phyloP scores from a whole-genome alignment of 2,113 vertebrate species.

The Macaca fascicularis region T2T-MFA8v1.1 NC_088380.1:12550001-12550500 shows the following conservation, averaged over 20 bases:
- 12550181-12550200: neutral
- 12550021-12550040: too few relatives aligned
- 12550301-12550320: neutral
- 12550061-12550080: too few relatives aligned
- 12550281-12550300: neutral
- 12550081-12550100: accelerated
- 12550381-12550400: neutral
- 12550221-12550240: neutral
- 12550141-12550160: neutral
- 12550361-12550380: neutral
- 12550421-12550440: neutral
- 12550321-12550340: neutral
- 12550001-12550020: too few relatives aligned
- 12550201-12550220: neutral
- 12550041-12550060: too few relatives aligned
- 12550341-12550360: neutral
- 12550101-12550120: too few relatives aligned
- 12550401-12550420: neutral
- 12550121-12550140: neutral
- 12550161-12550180: neutral
- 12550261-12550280: neutral
- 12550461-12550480: neutral
- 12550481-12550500: neutral
- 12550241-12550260: neutral
- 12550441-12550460: neutral